Conservation (phyloP, 37 sponge, comb jelly and placozoan species). For the Sycon ciliatum region DNA sequence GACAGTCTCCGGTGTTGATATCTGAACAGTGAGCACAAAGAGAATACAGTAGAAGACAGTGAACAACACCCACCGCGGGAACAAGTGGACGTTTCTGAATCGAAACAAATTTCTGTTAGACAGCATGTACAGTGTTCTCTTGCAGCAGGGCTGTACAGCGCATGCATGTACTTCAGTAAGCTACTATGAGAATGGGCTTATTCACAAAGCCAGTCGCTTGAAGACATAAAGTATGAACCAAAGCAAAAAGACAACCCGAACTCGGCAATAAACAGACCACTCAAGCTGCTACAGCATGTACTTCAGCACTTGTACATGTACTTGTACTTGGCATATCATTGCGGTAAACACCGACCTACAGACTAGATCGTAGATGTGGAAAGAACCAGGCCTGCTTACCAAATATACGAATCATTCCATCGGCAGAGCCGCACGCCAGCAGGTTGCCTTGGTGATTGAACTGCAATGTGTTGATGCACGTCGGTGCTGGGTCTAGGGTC, state of each 20-base stretch:
- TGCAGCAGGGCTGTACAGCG: too few species aligned
- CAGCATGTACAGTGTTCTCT: too few species aligned
- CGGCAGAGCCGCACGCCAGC: constrained; percentile 74
- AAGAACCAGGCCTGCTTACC: constrained; percentile 10
- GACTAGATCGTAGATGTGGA: neutral
- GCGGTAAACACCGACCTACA: too few species aligned
- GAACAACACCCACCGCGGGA: too few species aligned
- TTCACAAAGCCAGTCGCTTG: too few species aligned
- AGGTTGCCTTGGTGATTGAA: constrained; percentile 95
- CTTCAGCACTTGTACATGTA: neutral
- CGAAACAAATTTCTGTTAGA: too few species aligned
- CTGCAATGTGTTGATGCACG: constrained; percentile 59
- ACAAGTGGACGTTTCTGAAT: too few species aligned
- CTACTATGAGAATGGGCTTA: neutral
- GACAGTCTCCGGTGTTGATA: constrained; percentile 51
- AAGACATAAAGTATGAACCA: too few species aligned
- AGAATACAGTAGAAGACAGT: too few species aligned
- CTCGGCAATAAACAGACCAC: neutral
- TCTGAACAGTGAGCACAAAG: too few species aligned
- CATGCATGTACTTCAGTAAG: too few species aligned
- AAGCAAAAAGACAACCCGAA: too few species aligned
- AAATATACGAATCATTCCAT: constrained; percentile 80
- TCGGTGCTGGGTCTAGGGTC: constrained; percentile 26
- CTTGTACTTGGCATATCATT: neutral
- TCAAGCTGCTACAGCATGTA: neutral